Conservation (phyloP, 2,797 vertebrate genomes). For the Enteromius anoplus region DNA sequence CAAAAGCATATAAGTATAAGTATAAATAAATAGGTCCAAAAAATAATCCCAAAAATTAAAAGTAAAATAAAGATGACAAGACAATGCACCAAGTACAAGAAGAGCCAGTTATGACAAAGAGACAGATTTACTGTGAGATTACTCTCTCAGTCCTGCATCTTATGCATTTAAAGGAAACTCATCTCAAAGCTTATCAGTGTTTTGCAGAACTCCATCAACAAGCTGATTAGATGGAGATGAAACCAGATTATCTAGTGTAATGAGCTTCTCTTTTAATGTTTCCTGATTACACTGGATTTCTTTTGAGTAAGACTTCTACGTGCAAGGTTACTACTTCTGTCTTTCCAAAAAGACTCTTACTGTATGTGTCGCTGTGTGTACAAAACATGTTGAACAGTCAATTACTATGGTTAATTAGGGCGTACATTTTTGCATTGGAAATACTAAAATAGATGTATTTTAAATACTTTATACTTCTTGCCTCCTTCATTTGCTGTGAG, state of each 20-base stretch:
- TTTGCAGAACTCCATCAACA: slow-evolving; percentile 21
- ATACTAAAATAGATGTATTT: neutral
- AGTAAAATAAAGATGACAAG: neutral
- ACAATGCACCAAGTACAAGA: neutral
- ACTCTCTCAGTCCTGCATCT: neutral
- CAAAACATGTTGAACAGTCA: neutral
- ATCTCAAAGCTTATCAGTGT: neutral
- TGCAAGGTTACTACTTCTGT: neutral
- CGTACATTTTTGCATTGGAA: neutral
- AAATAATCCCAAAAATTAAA: neutral
- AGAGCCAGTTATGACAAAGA: neutral
- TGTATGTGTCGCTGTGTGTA: neutral
- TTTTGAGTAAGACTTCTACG: neutral
- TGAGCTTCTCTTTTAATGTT: slow-evolving; percentile 15
- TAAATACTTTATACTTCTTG: no score
- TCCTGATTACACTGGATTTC: neutral
- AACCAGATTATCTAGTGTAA: slow-evolving; percentile 19
- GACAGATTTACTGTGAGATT: neutral
- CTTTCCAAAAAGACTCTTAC: no score
- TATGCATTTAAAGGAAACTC: slow-evolving; percentile 15
- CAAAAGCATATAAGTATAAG: neutral
- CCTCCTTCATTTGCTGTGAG: neutral
- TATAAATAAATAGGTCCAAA: neutral
- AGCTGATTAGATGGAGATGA: slow-evolving; percentile 27
- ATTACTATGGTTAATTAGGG: neutral